A percentile compares a stretch with the other conserved stretches of the same genome.
Conservation (phyloP, 2,888 invertebrate genomes). For the Hanleya hanleyi region DNA sequence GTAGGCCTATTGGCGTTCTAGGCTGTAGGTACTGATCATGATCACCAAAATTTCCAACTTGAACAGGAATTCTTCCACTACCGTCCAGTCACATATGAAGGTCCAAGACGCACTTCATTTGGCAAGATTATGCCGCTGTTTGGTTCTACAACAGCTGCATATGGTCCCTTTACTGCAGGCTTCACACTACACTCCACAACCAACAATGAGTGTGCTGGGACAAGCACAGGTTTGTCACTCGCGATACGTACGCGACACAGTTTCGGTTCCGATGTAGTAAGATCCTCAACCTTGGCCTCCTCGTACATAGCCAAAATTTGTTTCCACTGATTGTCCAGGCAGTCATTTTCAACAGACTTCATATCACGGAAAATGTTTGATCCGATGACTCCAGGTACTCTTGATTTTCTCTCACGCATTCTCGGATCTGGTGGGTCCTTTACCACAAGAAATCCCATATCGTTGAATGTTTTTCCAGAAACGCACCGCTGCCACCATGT, state of each 20-base stretch:
- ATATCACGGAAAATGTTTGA: constrained; percentile 4
- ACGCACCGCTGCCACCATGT: too few species aligned
- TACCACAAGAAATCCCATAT: background rate
- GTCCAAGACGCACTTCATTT: background rate
- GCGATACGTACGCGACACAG: background rate
- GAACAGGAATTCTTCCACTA: background rate
- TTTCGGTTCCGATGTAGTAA: too few species aligned
- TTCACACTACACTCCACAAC: background rate
- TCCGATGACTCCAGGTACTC: background rate
- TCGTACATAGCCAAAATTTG: background rate
- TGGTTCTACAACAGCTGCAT: background rate
- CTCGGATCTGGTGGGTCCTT: background rate
- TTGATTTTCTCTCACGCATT: background rate
- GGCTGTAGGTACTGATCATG: background rate
- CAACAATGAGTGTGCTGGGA: background rate
- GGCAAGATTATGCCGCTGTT: background rate
- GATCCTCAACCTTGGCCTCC: background rate
- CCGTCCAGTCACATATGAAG: constrained; percentile 1
- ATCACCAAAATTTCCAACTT: background rate
- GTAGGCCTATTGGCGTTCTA: background rate
- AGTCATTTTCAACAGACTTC: background rate
- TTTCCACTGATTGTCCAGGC: background rate
- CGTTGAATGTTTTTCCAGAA: background rate
- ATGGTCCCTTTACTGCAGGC: background rate
- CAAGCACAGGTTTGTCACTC: background rate